These are phyloP conservation scores for Cryptops parisi DNA, from an alignment of 2,888 invertebrate genomes.

Conservation along the genomic window DNA sequence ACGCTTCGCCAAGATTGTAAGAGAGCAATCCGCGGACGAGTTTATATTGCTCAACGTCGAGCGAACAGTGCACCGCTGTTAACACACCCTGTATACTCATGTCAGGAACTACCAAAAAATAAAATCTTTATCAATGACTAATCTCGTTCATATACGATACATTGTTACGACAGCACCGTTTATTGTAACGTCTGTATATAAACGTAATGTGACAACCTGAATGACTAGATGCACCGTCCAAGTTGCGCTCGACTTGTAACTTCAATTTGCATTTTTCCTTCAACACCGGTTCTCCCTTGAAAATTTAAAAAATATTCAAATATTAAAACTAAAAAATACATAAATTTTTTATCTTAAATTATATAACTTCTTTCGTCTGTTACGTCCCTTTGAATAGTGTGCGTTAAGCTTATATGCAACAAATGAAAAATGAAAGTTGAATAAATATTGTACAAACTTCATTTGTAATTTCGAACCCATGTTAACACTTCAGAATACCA, in stretches of 20 bases:
- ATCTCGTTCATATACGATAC: background rate
- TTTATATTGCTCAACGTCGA: conserved; percentile 74
- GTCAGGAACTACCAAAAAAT: conserved; percentile 48
- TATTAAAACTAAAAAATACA: background rate
- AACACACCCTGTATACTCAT: conserved; percentile 70
- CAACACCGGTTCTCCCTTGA: conserved; percentile 40
- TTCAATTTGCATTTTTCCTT: conserved; percentile 67
- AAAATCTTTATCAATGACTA: background rate
- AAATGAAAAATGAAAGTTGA: background rate
- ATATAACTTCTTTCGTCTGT: background rate
- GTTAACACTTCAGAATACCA: too few species aligned
- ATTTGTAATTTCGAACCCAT: too few species aligned
- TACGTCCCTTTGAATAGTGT: background rate
- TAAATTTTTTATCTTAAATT: background rate
- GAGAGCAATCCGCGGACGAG: conserved; percentile 70
- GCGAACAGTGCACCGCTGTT: conserved; percentile 63
- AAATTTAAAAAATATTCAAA: background rate
- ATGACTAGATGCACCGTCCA: conserved; percentile 44
- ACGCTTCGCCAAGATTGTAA: conserved; percentile 76
- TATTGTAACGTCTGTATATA: background rate
- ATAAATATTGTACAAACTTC: background rate
- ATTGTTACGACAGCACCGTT: background rate
- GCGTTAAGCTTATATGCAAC: background rate
- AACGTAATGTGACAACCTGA: conserved; percentile 20
- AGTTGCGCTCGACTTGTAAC: conserved; percentile 67